Evolutionary conservation across 2,113 vertebrate genomes (phyloP), one percentile per base, ranked within the genome.

Genomic region (Corvus moneduloides): DNA sequence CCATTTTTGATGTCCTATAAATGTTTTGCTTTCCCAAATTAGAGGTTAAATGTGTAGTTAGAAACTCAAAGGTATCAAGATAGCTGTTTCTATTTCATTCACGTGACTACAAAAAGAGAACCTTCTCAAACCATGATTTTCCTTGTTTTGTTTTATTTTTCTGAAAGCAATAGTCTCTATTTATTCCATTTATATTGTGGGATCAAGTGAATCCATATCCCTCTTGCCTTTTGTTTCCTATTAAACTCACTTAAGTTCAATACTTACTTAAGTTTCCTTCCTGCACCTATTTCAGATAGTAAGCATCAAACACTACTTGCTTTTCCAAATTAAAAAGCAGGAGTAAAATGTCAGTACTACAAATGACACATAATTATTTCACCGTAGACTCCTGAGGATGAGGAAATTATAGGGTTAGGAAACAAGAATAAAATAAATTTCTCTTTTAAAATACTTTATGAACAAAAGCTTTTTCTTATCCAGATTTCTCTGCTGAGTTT

Each of bases 361-460:
- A 83, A 69, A 62, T 90, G 91, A 91, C 84, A 91, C 54, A 28
- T 74, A 94, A 93, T 93, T 67, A 88, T 87, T 95, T 90, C 51
- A 74, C 63, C 33, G 19, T 73, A 95, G 58, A 52, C 7, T 83
- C 16, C 46, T 51, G 19, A 94, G 23, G 51, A 90, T 71, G 14
- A 66, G 63, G 51, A 95, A 96, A 93, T 96, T 91, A 89, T 11
- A 89, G 58, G 59, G 46, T 83, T 94, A 80, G 49, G 33, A 54
- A 90, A 64, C 12, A 89, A 73, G 66, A 58, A 89, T 66, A 59
- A 87, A 95, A 80, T 95, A 90, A 95, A 89, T 91, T 61, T 35
- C 69, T 51, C 1, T 94, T 82, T 93, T 94, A 32, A 83, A 95
- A 80, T 83, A 66, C n/a, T 83, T 80, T 30, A 58, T 49, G 73